These are phyloP conservation scores for Strigamia maritima DNA, from an alignment of 2,888 invertebrate genomes.

Conservation along the genomic window DNA sequence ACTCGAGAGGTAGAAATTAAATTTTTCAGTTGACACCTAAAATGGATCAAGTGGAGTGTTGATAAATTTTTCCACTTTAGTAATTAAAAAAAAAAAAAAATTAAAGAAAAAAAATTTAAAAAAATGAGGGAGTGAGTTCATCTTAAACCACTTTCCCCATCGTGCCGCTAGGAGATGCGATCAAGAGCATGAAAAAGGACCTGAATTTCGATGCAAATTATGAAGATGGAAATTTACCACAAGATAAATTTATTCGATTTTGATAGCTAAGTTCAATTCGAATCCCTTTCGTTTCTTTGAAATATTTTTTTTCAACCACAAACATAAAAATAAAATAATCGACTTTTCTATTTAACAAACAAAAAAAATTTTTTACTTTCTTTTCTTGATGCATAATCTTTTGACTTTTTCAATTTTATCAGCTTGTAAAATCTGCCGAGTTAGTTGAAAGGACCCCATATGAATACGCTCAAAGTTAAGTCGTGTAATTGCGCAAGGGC, in stretches of 20 bases:
- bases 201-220: not conserved
- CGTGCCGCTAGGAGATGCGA: not conserved
- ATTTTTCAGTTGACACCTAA: not conserved
- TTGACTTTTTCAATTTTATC: not conserved
- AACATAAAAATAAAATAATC: not conserved
- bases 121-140: not conserved
- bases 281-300: not conserved
- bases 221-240: not conserved
- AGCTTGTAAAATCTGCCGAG: not conserved
- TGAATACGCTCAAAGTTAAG: not conserved
- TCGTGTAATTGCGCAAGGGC: not conserved
- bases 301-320: too few relatives aligned
- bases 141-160: not conserved
- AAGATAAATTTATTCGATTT: not conserved
- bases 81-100: not conserved
- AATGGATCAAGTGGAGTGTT: not conserved
- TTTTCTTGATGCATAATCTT: not conserved
- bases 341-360: not conserved
- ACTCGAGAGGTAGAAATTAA: not conserved
- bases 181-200: not conserved
- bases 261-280: not conserved
- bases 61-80: not conserved
- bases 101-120: too few relatives aligned
- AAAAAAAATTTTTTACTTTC: not conserved
- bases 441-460: not conserved